Base-by-base conservation (phyloP, 64 coral and sea anemone species). In the Stylophora pistillata region DNA sequence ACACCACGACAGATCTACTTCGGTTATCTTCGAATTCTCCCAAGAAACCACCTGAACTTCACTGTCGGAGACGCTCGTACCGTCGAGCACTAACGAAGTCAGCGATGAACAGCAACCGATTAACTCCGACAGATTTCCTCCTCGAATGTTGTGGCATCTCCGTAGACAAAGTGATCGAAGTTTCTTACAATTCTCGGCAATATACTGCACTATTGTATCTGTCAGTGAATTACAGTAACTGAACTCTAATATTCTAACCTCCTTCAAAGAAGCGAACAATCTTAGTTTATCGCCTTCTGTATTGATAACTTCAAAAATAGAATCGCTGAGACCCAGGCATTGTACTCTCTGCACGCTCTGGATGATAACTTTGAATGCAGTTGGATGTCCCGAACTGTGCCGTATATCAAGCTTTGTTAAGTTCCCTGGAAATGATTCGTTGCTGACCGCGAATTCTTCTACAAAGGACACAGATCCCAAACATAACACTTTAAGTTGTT, bases 1-100 rank as follows among this genome's bases (percentile, higher is more conserved):
- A 63, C 97, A 95, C 90, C 97, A 95, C 0, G 97, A 99, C 5
- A 99, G 61, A 34, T 99, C 97, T 31, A 99, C 84, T 71, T 99
- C 93, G 0, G 32, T 86, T 27, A 99, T 69, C 11, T 25, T 57
- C 12, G 90, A 93, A 15, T 69, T 71, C 56, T 82, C 88, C 97
- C 97, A 99, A 31, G 78, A 16, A 34, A 93, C 77, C 20, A 54
- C 25, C 30, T 29, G 89, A 15, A 99, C 71, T 18, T 53, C 56
- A 5, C 56, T 57, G 78, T 95, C 89, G 15, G 66, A 88, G 20
- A 99, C 55, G 20, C 62, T 82, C 29, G 87, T 93, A 4, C 97
- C 93, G 30, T 99, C 90, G 17, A 95, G 88, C 10, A 93, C 93
- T 20, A 99, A 85, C 0, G 97, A 93, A 1, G 84, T 81, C 20